Base-by-base conservation (phyloP, 2,113 vertebrate species). In the Sisor rabdophorus region DNA sequence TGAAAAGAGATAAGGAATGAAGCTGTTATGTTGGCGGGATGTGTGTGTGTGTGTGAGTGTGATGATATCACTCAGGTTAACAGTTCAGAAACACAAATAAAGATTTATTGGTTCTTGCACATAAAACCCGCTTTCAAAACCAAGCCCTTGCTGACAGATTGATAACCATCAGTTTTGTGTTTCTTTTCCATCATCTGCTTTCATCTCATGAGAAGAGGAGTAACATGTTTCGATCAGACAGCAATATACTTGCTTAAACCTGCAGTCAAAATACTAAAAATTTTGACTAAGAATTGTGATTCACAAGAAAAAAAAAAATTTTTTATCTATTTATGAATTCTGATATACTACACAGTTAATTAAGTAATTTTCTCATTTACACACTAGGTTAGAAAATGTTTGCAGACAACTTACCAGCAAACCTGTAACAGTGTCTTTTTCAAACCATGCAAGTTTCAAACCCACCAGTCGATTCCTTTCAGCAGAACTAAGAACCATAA, bases 1-100 rank as follows among this genome's bases (percentile, higher is more conserved):
- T 50, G 60, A 63, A 63, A 74, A 53, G 58, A 61, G 58, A 60
- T 74, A 74, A 74, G 58, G 63, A 58, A 74, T 74, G 47, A 74
- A 73, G 30, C 55, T 47, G 47, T 50, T n/a, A 36, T 58, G 44
- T 53, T 32, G 5, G 70, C 13, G 5, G 56, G 19, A 6, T 54
- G 9, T 67, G 13, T 67, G 44, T 48, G 44, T 48, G 22, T 19
- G 64, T 11, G 59, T 61, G 60, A 48, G 26, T 63, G 10, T 32
- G 28, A 67, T 52, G 28, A 22, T 28, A 9, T 73, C 40, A 52
- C n/a, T 58, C 53, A 73, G 32, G 61, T 36, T 71, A 71, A 71
- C 36, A 56, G 28, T 71, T 77, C 16, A 20, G 68, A 16, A 55
- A 9, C 67, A 72, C 24, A 47, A 44, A 64, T 30, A 48, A 20